phyloP scores from a whole-genome alignment of 2,797 vertebrate species.

The Anas flavirostris region DNA sequence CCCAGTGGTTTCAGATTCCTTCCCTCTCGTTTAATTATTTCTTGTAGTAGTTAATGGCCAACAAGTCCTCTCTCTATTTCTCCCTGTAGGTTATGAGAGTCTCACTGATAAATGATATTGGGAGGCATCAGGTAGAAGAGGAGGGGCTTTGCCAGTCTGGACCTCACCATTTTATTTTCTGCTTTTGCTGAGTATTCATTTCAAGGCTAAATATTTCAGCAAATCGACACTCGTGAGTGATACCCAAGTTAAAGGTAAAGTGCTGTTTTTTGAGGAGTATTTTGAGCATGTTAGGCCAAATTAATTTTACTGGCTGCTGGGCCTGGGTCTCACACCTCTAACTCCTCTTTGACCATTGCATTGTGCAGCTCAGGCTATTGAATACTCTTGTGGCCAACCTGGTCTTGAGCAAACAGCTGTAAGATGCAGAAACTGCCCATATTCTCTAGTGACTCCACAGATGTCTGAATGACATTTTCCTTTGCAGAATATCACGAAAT shows the following conservation, averaged over 20 bases:
- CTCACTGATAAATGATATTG: not conserved
- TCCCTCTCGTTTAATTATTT: slow-evolving; percentile 23
- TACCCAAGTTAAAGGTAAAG: not conserved
- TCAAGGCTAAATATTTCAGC: not conserved
- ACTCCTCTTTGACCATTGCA: not conserved
- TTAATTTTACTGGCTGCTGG: not conserved
- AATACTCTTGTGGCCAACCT: not conserved
- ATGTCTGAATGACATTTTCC: not conserved
- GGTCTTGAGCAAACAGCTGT: not conserved
- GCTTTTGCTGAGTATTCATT: not conserved
- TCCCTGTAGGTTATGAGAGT: not conserved
- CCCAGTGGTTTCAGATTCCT: not conserved
- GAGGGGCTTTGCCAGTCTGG: not conserved
- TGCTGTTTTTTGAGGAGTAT: not conserved
- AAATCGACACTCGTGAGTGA: not conserved
- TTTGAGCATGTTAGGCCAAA: not conserved
- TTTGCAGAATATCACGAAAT: not conserved
- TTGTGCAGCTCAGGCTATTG: not conserved
- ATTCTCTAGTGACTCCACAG: not conserved
- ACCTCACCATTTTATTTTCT: not conserved
- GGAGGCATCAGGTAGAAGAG: not conserved
- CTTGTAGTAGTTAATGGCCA: not conserved
- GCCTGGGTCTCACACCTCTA: not conserved
- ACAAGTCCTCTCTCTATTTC: not conserved
- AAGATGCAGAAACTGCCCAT: not conserved